Base-by-base conservation (phyloP, 1,140 invertebrate species). In the Luehdorfia chinensis region DNA sequence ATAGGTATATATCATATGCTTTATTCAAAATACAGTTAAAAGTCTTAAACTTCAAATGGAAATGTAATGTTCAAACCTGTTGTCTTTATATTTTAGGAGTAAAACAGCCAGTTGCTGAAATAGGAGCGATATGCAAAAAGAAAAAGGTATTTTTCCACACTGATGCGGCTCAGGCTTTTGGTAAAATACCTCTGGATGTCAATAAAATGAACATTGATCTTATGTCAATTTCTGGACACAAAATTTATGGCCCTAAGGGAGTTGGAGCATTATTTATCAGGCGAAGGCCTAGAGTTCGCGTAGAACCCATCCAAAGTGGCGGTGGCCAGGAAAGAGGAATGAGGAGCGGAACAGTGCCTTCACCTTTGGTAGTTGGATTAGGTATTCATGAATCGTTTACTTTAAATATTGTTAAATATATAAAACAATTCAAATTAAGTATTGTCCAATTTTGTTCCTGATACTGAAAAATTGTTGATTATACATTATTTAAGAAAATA, bases 181-280 rank as follows among this genome's bases (percentile, higher is more conserved):
- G 98, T 1, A 99, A 99, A 90, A 91, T 99, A 23, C 95, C 95
- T 1, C 66, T 99, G 1, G 91, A 98, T 90, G 98, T 99, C 0
- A 94, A 99, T 62, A 87, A 92, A 56, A 95, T 97, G 92, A 98
- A 98, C 70, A 97, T 99, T 78, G 98, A 99, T 88, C 88, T 99
- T 0, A 94, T 99, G 95, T 99, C 98, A 2, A 98, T 99, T 50
- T 99, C 97, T 88, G 98, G 98, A 0, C 98, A 99, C 76, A 99
- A 99, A 89, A 84, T 99, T 32, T 99, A 99, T 88, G 98, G 98
- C 0, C 98, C 98, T 0, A 99, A 99, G 93, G 98, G 97, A 55
- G 89, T 99, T 39, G 98, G 98, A 44, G 98, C 97, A 11, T 81
- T 99, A 0, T 99, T 97, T 83, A 95, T 99, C 1, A 90, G 98